A percentile compares a stretch with the other conserved stretches of the same genome.
These are phyloP conservation scores for Silurus aristotelis DNA, from an alignment of 2,797 vertebrate species.

Conservation along the genomic window DNA sequence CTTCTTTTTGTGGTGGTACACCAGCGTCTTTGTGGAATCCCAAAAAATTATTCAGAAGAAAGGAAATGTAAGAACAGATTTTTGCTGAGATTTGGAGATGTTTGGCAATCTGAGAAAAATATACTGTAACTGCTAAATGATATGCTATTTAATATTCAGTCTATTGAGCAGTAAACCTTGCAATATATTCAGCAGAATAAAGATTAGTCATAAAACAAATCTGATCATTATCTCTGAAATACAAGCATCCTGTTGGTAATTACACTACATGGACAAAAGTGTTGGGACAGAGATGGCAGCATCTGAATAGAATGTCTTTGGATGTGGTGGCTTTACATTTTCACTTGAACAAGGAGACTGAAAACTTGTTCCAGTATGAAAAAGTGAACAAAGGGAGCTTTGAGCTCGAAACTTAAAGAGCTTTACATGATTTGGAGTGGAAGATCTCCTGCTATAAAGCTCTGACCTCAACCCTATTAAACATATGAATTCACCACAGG, in stretches of 20 bases:
- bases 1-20: not conserved
- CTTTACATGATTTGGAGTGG: no score
- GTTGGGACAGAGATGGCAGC: no score
- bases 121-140: no score
- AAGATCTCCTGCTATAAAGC: no score
- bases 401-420: no score
- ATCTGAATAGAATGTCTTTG: no score
- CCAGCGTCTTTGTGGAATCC: not conserved
- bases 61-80: not conserved
- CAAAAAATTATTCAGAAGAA: not conserved
- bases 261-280: not conserved
- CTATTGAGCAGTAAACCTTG: not conserved
- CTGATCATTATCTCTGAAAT: not conserved
- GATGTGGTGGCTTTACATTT: no score
- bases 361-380: no score
- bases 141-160: not conserved
- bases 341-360: no score
- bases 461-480: no score
- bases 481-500: no score
- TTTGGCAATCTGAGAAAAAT: not conserved
- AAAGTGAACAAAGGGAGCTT: no score
- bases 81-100: not conserved
- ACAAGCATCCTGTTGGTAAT: not conserved
- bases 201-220: not conserved
- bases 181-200: not conserved